Base-by-base conservation (phyloP, 2,888 invertebrate genomes). In the Oscheius onirici region DNA sequence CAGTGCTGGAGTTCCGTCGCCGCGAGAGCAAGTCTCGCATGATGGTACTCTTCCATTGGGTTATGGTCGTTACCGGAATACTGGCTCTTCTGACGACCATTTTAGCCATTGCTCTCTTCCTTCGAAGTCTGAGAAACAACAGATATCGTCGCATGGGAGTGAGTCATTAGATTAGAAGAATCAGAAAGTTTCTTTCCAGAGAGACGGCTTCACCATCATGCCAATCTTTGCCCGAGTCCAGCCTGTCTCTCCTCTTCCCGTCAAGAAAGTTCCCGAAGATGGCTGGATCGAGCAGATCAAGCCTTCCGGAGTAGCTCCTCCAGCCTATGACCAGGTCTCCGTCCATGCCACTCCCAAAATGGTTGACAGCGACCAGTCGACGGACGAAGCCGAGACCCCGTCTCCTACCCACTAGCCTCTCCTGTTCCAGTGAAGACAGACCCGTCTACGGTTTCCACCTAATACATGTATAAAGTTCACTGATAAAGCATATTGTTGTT, bases 291-390 rank as follows among this genome's bases (percentile, higher is more conserved):
- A 63, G 40, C 11, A 63, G 8, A 54, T 34, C 17, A 26, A 65
- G 20, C 75, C 75, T 5, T 26, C 22, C 24, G 78, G 78, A 3
- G 69, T 72, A 1, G 73, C 78, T 28, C 78, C 78, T n/a, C 78
- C 78, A 13, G 78, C 76, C 24, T 78, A 78, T 67, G 78, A 78
- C 41, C 76, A 76, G 66, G 66, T 66, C 22, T 66, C 66, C 13
- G 54, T 66, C 24, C 66, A 66, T 40, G 20, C 40, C 10, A 52
- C 66, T 34, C 66, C 66, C 24, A 63, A 24, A 26, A 46, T 46
- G 8, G 63, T 26, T 26, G 66, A 66, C 54, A 66, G 66, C 26
- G 66, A 66, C 20, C n/a, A 52, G 20, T 66, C 66, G 5, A 66
- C 66, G 15, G 41, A 40, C 34, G 66, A 66, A 43, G 66, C 66